phyloP scores from a whole-genome alignment of 2,797 vertebrate species.

The Sebastes umbrosus region DNA sequence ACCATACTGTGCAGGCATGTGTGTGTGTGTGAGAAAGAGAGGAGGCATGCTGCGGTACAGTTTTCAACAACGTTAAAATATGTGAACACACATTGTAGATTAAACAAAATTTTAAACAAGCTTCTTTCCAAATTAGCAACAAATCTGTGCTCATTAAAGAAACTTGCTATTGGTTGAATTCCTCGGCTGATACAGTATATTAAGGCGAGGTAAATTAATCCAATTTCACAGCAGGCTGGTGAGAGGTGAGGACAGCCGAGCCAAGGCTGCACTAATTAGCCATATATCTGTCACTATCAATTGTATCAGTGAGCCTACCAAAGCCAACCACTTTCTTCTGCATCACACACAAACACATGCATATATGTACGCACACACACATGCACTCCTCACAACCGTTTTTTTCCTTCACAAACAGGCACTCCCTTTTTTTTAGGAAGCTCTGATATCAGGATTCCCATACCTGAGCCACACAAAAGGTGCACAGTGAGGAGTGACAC shows the following conservation, averaged over 20 bases:
- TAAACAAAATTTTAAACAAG: slow-evolving; percentile 12
- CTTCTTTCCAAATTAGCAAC: slow-evolving; percentile 21
- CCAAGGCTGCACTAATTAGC: slow-evolving; percentile 73
- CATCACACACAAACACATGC: slow-evolving; percentile 27
- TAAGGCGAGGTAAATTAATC: slow-evolving; percentile 76
- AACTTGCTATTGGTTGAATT: slow-evolving; percentile 53
- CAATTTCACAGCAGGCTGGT: slow-evolving; percentile 71
- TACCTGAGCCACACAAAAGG: neutral
- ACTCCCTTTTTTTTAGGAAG: neutral
- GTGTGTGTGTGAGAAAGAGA: neutral
- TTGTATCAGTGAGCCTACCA: slow-evolving; percentile 56
- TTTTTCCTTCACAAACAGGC: neutral
- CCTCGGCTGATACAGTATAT: slow-evolving; percentile 35
- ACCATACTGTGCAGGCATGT: neutral
- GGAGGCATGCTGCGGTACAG: neutral
- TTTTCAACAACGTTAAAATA: neutral
- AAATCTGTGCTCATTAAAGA: slow-evolving; percentile 45
- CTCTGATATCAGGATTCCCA: neutral
- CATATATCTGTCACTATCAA: slow-evolving; percentile 69
- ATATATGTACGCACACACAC: neutral
- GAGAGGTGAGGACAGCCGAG: slow-evolving; percentile 74
- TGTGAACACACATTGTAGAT: neutral
- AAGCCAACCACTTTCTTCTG: slow-evolving; percentile 37
- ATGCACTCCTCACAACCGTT: no score
- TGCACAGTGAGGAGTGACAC: neutral